A percentile compares a stretch with the other conserved stretches of the same genome.
These are phyloP conservation scores for Drosophila ezoana DNA, from an alignment of 2,888 invertebrate species.

Conservation along the genomic window DNA sequence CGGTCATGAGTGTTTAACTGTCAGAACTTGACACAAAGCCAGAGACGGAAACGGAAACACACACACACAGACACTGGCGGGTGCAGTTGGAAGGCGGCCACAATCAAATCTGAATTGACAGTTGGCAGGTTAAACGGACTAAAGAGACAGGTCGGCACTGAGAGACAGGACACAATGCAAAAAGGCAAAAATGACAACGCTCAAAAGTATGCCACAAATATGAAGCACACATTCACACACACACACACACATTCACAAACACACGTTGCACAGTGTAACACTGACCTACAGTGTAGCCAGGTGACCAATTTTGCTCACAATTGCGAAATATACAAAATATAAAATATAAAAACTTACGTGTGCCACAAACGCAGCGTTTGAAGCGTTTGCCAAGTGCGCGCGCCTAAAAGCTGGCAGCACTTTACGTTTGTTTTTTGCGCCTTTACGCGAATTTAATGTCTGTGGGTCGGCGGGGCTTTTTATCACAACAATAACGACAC, in stretches of 20 bases:
- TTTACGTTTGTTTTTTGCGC: conserved; percentile 42
- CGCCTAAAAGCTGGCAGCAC: conserved; percentile 44
- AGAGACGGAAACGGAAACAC: conserved; percentile 58
- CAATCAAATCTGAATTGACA: conserved; percentile 63
- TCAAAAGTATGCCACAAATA: conserved; percentile 69
- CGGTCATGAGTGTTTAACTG: conserved; percentile 44
- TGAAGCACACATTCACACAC: conserved; percentile 33
- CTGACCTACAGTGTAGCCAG: conserved; percentile 71
- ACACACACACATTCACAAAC: conserved; percentile 11
- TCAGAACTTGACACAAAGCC: conserved; percentile 72
- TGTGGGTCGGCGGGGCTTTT: conserved; percentile 34
- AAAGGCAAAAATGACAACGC: conserved; percentile 39
- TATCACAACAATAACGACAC: conserved; percentile 58
- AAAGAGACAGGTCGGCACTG: conserved; percentile 26
- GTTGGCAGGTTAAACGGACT: conserved; percentile 52
- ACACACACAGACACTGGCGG: conserved; percentile 7
- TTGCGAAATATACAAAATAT: conserved; percentile 2
- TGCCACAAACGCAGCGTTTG: background rate
- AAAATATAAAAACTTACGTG: conserved; percentile 36
- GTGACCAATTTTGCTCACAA: conserved; percentile 45
- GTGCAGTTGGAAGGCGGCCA: conserved; percentile 18
- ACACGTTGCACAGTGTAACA: conserved; percentile 57
- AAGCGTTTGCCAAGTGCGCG: conserved; percentile 11
- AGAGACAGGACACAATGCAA: conserved; percentile 36
- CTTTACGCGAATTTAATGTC: conserved; percentile 63